phyloP scores from a whole-genome alignment of 2,888 invertebrate species.

The Melinopterus prodromus region DNA sequence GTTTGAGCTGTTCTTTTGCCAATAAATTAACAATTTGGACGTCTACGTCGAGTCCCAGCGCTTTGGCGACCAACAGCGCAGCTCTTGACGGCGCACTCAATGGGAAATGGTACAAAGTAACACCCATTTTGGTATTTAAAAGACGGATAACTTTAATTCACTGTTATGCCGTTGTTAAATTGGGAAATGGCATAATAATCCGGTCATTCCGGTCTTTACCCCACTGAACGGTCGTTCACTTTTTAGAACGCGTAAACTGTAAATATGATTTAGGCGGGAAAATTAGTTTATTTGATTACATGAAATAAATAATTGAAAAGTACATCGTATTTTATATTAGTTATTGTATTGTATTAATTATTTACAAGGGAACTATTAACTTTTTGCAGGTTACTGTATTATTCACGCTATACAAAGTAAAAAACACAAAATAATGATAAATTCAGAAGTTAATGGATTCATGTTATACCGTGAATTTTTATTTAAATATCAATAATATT shows the following conservation, averaged over 20 bases:
- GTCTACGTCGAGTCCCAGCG: conserved; percentile 65
- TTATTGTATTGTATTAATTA: too few species aligned
- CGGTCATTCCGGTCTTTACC: not conserved
- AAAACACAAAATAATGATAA: too few species aligned
- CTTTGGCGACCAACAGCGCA: conserved; percentile 67
- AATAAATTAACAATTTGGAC: conserved; percentile 65
- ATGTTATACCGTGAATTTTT: too few species aligned
- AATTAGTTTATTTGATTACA: not conserved
- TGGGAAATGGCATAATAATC: not conserved
- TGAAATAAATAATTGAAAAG: too few species aligned
- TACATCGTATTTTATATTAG: too few species aligned
- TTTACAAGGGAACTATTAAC: too few species aligned
- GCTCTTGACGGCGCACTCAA: conserved; percentile 70
- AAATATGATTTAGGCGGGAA: not conserved
- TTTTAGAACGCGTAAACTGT: not conserved
- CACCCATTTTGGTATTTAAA: conserved; percentile 52
- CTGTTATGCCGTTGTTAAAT: conserved; percentile 9
- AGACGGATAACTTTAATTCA: conserved; percentile 10
- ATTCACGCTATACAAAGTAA: too few species aligned
- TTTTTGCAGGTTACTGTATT: too few species aligned
- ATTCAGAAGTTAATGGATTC: too few species aligned
- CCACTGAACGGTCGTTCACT: not conserved
- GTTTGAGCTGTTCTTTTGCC: conserved; percentile 67
- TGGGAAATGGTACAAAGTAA: conserved; percentile 69
- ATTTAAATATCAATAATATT: not conserved